These are phyloP conservation scores for Eupeodes luniger DNA, from an alignment of 2,888 invertebrate genomes.

Conservation along the genomic window DNA sequence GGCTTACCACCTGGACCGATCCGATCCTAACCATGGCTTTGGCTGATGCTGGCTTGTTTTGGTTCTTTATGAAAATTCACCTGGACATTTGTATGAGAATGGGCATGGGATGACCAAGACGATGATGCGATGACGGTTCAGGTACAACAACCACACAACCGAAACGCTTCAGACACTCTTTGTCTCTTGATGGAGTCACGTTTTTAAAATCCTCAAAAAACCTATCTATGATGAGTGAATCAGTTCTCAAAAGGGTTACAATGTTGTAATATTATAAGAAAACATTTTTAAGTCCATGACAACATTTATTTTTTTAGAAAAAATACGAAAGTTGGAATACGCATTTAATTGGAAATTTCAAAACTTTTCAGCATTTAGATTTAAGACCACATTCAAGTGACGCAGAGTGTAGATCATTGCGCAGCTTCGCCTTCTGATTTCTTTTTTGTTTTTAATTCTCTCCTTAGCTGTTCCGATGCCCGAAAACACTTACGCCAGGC, in stretches of 20 bases:
- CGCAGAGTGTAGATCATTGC: conserved; percentile 37
- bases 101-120: neutral
- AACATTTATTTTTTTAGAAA: no score
- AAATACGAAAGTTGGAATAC: no score
- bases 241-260: no score
- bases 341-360: no score
- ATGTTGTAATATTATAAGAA: no score
- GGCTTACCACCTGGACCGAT: conserved; percentile 67
- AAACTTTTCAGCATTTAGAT: no score
- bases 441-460: conserved; percentile 44
- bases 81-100: neutral
- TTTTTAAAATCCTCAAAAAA: no score
- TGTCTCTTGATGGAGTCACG: neutral
- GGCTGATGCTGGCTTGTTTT: conserved; percentile 14
- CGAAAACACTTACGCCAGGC: conserved; percentile 67
- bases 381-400: neutral
- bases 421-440: conserved; percentile 58
- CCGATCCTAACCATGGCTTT: neutral
- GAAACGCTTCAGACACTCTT: neutral
- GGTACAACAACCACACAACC: conserved; percentile 53
- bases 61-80: conserved; percentile 48
- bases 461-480: conserved; percentile 48
- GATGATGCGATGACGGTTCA: conserved; percentile 12
- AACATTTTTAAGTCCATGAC: no score
- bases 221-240: no score